phyloP scores from a whole-genome alignment of 2,113 vertebrate genomes.

The Protobothrops flavoviridis region DNA sequence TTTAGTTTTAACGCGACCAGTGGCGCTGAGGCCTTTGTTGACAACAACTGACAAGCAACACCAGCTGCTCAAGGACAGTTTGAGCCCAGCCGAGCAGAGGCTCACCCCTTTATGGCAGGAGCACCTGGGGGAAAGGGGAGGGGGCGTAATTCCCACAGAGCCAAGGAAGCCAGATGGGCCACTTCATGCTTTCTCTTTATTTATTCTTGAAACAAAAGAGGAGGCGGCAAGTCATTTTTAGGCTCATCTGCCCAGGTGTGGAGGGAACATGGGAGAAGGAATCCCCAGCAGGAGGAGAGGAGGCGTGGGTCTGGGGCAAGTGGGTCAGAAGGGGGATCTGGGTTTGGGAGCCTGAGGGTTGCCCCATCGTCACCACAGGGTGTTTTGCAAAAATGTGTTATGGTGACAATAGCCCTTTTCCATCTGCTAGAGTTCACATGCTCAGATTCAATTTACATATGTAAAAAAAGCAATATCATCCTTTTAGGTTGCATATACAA shows the following conservation, averaged over 20 bases:
- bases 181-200: not conserved
- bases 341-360: not conserved
- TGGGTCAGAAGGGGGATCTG: not conserved
- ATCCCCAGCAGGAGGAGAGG: not conserved
- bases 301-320: not conserved
- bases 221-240: not conserved
- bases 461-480: not conserved
- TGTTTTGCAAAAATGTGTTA: slow-evolving; percentile 61
- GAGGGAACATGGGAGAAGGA: not conserved
- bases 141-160: not conserved
- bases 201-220: not conserved
- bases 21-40: not conserved
- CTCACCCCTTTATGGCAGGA: not conserved
- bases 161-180: not conserved
- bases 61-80: not conserved
- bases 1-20: not conserved
- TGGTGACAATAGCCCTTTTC: not conserved
- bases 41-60: not conserved
- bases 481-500: not conserved
- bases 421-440: slow-evolving; percentile 6
- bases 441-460: slow-evolving; percentile 8
- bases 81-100: not conserved
- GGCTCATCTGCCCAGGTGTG: no score
- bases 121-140: not conserved
- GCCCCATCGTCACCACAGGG: not conserved